These are phyloP conservation scores for Actinia equina DNA, from an alignment of 64 coral and sea anemone species.

Conservation along the genomic window DNA sequence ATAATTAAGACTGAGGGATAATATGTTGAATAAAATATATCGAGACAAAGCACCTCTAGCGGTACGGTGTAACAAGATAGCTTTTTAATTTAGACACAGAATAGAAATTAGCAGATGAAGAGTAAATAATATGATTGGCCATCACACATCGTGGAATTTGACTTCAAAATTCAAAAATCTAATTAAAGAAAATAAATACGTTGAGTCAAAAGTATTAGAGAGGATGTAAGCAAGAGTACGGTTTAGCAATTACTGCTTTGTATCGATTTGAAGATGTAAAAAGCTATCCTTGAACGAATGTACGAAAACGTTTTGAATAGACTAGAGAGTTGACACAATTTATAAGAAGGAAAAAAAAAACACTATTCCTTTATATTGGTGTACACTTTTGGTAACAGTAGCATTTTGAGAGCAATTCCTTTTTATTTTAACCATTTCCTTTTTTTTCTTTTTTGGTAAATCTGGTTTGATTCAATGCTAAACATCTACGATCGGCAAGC, in stretches of 20 bases:
- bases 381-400: not conserved
- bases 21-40: conserved; percentile 10
- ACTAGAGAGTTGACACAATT: not conserved
- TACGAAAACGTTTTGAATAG: not conserved
- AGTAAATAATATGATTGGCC: conserved; percentile 8
- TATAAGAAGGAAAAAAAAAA: not conserved
- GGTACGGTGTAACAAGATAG: conserved; percentile 22
- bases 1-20: conserved; percentile 28
- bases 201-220: not conserved
- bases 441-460: not conserved
- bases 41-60: conserved; percentile 32
- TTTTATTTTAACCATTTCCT: not conserved
- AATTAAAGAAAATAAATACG: not conserved
- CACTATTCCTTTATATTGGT: not conserved
- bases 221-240: not conserved
- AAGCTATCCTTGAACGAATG: not conserved
- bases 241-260: not conserved
- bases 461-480: not conserved
- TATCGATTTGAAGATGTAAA: not conserved
- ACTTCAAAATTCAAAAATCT: conserved; percentile 28
- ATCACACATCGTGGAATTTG: not conserved
- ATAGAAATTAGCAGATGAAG: conserved; percentile 39
- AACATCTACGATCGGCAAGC: not conserved
- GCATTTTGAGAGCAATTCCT: not conserved
- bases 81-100: conserved; percentile 38